These are phyloP conservation scores for Chironomus striatipennis DNA, from an alignment of 1,140 invertebrate genomes.

Conservation along the genomic window DNA sequence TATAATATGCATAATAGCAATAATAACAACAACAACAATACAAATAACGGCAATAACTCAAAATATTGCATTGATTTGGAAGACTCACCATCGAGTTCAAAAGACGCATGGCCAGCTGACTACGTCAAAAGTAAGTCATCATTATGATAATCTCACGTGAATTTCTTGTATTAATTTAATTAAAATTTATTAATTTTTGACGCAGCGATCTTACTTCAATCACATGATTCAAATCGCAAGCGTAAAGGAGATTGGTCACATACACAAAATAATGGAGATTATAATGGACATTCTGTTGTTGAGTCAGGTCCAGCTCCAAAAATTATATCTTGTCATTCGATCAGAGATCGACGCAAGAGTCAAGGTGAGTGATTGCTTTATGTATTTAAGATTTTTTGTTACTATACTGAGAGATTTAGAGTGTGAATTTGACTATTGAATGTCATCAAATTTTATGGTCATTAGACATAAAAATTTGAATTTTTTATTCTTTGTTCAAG, in stretches of 20 bases:
- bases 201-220: neutral
- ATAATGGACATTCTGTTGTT: neutral
- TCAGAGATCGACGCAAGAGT: slow-evolving; percentile 3
- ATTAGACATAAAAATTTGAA: no score
- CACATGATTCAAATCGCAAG: neutral
- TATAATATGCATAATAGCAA: neutral
- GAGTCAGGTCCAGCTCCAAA: neutral
- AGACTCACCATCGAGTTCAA: slow-evolving; percentile 39
- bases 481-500: no score
- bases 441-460: no score
- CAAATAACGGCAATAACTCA: neutral
- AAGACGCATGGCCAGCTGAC: slow-evolving; percentile 41
- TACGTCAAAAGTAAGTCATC: slow-evolving; percentile 24
- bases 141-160: neutral
- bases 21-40: slow-evolving; percentile 3
- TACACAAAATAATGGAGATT: neutral
- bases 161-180: neutral
- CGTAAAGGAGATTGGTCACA: neutral
- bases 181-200: neutral
- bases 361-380: neutral
- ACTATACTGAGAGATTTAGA: no score
- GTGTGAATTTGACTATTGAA: no score
- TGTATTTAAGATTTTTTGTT: no score
- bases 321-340: neutral
- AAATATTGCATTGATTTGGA: slow-evolving; percentile 38